Evolutionary conservation across 2,888 invertebrate genomes (phyloP), one percentile per base, ranked within the genome.

Genomic region (Fabriciana adippe): DNA sequence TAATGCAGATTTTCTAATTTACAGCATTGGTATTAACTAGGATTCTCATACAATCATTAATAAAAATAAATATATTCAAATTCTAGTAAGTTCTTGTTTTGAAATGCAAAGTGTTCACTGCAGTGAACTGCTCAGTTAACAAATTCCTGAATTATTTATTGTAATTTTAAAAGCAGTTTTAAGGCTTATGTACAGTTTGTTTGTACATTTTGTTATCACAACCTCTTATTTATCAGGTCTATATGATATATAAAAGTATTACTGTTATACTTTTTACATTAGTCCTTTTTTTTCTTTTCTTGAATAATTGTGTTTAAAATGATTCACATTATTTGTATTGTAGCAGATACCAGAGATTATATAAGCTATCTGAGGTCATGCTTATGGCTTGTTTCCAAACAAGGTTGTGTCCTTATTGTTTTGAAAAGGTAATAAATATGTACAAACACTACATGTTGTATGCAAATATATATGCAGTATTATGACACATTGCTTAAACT

Each of bases 381-480:
- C 48, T 60, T 48, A 51, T 64, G 50, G 47, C 53, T 59, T 13
- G 48, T 66, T 35, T 55, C 61, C 55, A 61, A 61, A 55, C 47
- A 66, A 61, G 66, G 66, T 16, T 61, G 5, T 54, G 59, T 60
- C 60, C 55, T 60, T 61, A 61, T 66, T 66, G 66, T 66, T 66
- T 41, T 41, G 35, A 61, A 59, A 66, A 55, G 60, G 54, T 11
- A 60, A 66, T 65, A 65, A 51, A 41, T n/a, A 57, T 57, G 26
- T 59, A 26, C 26, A 59, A 59, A 59, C 48, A 59, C 31, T 61
- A 35, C 51, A 35, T 18, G 16, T 18, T 51, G 18, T 53, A 51
- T 51, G 51, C 50, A 61, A 61, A 50, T 61, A 51, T 53, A 0
- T 16, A 4, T 13, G 16, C 35, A 16, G 48, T 50, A 41, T 15